These are phyloP conservation scores for Danaus melanippus DNA, from an alignment of 1,140 invertebrate species.

Conservation along the genomic window DNA sequence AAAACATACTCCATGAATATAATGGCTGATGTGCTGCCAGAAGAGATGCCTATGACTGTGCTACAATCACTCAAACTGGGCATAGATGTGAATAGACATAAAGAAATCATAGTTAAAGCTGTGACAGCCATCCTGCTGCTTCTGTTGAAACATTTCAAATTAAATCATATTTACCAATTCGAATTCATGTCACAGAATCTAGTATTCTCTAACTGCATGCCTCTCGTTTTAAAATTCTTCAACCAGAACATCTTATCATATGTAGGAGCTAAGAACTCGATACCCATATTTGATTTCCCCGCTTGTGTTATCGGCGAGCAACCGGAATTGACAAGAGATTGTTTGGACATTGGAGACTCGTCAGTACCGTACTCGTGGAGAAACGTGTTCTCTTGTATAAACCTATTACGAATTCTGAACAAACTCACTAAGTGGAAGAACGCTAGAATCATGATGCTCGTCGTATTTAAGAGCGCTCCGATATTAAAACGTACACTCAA, in stretches of 20 bases:
- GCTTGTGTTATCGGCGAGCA: slow-evolving; percentile 97
- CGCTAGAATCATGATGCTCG: slow-evolving; percentile 99
- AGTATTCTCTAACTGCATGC: slow-evolving; percentile 99
- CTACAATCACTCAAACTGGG: slow-evolving; percentile 97
- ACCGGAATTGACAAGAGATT: slow-evolving; percentile 94
- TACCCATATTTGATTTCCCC: slow-evolving; percentile 96
- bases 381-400: slow-evolving; percentile 98
- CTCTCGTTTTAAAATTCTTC: slow-evolving; percentile 98
- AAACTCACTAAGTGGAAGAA: slow-evolving; percentile 99
- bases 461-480: slow-evolving; percentile 99
- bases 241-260: slow-evolving; percentile 98
- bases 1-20: slow-evolving; percentile 99
- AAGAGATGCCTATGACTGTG: slow-evolving; percentile 97
- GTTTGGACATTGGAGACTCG: slow-evolving; percentile 91
- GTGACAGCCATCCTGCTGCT: slow-evolving; percentile 95
- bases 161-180: slow-evolving; percentile 99
- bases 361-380: slow-evolving; percentile 93
- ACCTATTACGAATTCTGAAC: slow-evolving; percentile 96
- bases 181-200: slow-evolving; percentile 99
- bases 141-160: slow-evolving; percentile 97
- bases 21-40: slow-evolving; percentile 95
- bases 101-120: slow-evolving; percentile 99
- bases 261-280: slow-evolving; percentile 95
- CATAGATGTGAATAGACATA: slow-evolving; percentile 98
- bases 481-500: slow-evolving; percentile 97